Conservation (phyloP, 23 tunicate species). For the Trididemnum clinides region DNA sequence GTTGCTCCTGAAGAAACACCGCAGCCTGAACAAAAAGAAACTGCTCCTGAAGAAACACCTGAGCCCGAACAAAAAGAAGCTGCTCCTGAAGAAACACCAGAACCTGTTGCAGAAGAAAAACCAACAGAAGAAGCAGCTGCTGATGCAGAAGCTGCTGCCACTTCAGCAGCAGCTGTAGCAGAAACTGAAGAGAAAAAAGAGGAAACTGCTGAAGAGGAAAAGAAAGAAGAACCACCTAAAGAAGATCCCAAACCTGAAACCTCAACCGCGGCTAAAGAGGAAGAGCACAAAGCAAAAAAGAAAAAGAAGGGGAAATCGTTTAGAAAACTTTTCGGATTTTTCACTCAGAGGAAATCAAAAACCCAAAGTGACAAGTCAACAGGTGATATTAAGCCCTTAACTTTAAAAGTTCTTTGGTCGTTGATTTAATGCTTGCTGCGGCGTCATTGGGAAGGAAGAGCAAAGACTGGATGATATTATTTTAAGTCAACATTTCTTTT, state of each 20-base stretch:
- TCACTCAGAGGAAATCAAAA: conserved; percentile 31
- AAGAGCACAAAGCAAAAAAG: conserved; percentile 31
- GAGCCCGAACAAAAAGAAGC: not conserved
- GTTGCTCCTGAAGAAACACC: not conserved
- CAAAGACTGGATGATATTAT: too few relatives aligned
- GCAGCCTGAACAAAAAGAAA: not conserved
- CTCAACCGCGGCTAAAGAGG: not conserved
- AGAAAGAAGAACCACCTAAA: not conserved
- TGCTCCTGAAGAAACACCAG: not conserved
- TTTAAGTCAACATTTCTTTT: too few relatives aligned
- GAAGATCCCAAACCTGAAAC: not conserved
- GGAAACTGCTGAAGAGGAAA: not conserved
- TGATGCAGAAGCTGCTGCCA: not conserved
- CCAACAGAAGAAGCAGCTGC: not conserved
- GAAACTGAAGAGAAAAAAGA: conserved; percentile 14
- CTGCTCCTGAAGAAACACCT: not conserved
- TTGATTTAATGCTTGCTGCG: too few relatives aligned
- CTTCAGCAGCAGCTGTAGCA: not conserved
- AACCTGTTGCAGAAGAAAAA: not conserved
- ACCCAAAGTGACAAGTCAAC: too few relatives aligned
- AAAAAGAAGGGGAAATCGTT: conserved; percentile 62
- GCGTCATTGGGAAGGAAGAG: too few relatives aligned
- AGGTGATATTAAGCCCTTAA: too few relatives aligned
- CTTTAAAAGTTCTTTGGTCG: too few relatives aligned
- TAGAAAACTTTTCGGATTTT: conserved; percentile 47